phyloP scores from a whole-genome alignment of 2,888 invertebrate species.

The Beris chalybata region DNA sequence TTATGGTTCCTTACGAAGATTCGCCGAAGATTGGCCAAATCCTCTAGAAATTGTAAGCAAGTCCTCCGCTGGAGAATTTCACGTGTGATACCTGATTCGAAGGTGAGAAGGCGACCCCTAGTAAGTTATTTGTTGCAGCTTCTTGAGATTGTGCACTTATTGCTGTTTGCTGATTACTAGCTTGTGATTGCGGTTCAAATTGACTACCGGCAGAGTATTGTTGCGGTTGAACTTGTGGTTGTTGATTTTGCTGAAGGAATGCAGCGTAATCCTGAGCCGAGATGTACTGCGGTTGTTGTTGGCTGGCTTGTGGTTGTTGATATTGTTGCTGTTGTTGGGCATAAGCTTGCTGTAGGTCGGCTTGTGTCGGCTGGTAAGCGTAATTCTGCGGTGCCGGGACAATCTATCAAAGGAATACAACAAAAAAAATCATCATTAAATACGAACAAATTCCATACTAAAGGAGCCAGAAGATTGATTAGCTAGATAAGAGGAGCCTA shows the following conservation, averaged over 20 bases:
- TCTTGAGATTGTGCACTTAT: conserved; percentile 38
- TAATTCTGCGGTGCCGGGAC: conserved; percentile 24
- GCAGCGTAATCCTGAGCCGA: conserved; percentile 48
- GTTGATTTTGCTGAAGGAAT: conserved; percentile 49
- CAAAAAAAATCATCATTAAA: not conserved
- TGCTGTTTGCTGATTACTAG: conserved; percentile 41
- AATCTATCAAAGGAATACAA: conserved; percentile 1
- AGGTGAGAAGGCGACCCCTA: conserved; percentile 56
- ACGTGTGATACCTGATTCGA: conserved; percentile 59
- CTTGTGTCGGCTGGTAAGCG: conserved; percentile 39
- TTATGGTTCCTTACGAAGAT: no score
- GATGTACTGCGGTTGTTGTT: conserved; percentile 51
- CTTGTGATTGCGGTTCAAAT: conserved; percentile 41
- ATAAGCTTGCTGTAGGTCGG: conserved; percentile 46
- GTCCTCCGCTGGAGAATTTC: conserved; percentile 55
- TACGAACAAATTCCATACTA: no score
- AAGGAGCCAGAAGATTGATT: no score
- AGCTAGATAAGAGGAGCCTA: no score
- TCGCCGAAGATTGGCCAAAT: no score
- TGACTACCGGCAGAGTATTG: conserved; percentile 36
- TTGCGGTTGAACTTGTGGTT: conserved; percentile 42
- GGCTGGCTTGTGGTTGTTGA: conserved; percentile 42
- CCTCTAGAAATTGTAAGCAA: conserved; percentile 50
- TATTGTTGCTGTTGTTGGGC: conserved; percentile 42
- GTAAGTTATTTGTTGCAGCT: conserved; percentile 41